Percentiles rank a stretch among this genome's conserved stretches.
Conservation (phyloP, 2,888 invertebrate species). For the Caenorhabditis sp. region DNA sequence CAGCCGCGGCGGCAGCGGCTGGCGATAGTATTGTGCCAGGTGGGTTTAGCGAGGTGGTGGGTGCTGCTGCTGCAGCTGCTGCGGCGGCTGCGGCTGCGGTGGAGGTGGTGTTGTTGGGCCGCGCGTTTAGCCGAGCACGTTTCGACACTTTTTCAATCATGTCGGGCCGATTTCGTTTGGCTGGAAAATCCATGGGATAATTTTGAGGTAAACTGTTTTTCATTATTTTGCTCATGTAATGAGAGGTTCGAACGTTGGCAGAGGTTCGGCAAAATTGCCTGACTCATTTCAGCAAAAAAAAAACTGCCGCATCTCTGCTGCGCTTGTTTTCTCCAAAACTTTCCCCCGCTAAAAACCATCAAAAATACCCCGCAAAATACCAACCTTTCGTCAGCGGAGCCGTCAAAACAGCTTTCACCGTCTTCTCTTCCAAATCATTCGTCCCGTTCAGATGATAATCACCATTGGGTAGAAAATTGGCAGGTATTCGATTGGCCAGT, state of each 20-base stretch:
- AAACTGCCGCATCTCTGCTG: too few relatives aligned
- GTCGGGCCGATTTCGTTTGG: background rate
- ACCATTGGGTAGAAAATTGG: conserved; percentile 21
- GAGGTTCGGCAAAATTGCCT: too few relatives aligned
- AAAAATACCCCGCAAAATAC: too few relatives aligned
- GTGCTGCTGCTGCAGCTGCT: too few relatives aligned
- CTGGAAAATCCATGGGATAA: background rate
- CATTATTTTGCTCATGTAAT: conserved; percentile 8
- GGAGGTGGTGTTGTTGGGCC: conserved; percentile 14
- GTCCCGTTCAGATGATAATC: conserved; percentile 41
- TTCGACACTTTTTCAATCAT: conserved; percentile 17
- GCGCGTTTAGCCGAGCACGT: conserved; percentile 16
- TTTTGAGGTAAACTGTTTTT: background rate
- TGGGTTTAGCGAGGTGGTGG: too few relatives aligned
- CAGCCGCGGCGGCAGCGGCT: background rate
- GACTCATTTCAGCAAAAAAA: too few relatives aligned
- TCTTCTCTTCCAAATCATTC: conserved; percentile 37
- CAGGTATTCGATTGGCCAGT: conserved; percentile 1
- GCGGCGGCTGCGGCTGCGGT: conserved; percentile 9
- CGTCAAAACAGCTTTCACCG: conserved; percentile 40
- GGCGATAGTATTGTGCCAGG: too few relatives aligned
- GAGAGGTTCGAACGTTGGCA: too few relatives aligned
- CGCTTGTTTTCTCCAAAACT: too few relatives aligned
- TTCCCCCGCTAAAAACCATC: too few relatives aligned
- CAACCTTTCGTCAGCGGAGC: conserved; percentile 24